phyloP scores from a whole-genome alignment of 2,888 invertebrate species.

The Mesorhabditis spiculigera region DNA sequence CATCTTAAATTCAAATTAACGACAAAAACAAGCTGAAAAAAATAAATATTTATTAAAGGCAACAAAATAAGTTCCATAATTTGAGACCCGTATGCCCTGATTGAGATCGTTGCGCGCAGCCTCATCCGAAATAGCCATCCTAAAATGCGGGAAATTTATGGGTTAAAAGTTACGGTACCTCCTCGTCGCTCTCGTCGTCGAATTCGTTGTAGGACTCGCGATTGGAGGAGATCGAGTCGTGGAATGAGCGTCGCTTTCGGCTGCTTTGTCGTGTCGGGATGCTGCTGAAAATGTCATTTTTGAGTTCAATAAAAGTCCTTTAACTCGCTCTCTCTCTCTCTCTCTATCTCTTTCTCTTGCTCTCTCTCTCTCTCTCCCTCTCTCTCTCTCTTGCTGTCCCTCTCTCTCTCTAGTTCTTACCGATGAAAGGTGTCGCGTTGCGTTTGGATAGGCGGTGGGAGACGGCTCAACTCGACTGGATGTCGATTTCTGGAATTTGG shows the following conservation, averaged over 20 bases:
- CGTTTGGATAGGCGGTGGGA: neutral
- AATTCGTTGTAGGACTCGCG: neutral
- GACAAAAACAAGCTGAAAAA: no score
- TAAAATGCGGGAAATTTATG: neutral
- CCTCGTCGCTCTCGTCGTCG: neutral
- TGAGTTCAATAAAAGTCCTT: no score
- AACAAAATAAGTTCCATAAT: no score
- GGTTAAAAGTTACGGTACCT: neutral
- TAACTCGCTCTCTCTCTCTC: neutral
- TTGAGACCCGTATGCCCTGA: no score
- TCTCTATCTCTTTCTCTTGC: no score
- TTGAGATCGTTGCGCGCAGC: no score
- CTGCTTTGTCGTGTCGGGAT: neutral
- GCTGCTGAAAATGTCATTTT: neutral
- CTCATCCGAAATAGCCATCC: constrained; percentile 3
- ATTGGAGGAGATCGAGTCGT: neutral
- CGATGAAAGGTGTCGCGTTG: neutral
- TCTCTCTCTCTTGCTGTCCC: neutral
- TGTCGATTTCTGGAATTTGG: constrained; percentile 3
- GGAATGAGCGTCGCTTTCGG: neutral
- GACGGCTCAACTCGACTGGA: constrained; percentile 6
- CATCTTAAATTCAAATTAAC: no score
- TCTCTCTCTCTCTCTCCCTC: neutral
- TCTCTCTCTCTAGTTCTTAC: neutral
- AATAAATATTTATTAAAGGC: no score